A percentile compares a stretch with the other conserved stretches of the same genome.
Conservation (phyloP, 2,888 invertebrate species). For the Muschampia staudingeri region DNA sequence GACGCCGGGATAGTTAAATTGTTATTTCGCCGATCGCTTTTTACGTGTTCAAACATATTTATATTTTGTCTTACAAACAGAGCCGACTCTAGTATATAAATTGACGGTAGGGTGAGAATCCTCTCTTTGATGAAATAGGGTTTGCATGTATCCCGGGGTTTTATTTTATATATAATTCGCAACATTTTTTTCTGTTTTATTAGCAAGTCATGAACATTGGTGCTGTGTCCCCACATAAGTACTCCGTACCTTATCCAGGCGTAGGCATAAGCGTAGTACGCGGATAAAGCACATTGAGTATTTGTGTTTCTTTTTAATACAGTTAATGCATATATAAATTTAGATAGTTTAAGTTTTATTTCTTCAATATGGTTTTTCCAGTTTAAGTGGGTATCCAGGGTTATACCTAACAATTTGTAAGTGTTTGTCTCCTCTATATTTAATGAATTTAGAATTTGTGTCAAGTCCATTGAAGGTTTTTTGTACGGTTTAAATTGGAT, state of each 20-base stretch:
- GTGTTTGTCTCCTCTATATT: slow-evolving; percentile 22
- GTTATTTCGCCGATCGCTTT: neutral
- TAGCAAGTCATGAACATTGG: neutral
- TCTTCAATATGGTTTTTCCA: slow-evolving; percentile 24
- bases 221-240: slow-evolving; percentile 6
- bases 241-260: slow-evolving; percentile 7
- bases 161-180: neutral
- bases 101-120: neutral
- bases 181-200: slow-evolving; percentile 63
- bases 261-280: slow-evolving; percentile 25
- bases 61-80: neutral
- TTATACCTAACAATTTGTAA: slow-evolving; percentile 12
- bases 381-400: slow-evolving; percentile 16
- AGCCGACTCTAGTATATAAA: neutral
- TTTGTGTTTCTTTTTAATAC: neutral
- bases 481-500: slow-evolving; percentile 25
- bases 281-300: neutral
- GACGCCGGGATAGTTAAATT: neutral
- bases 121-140: neutral
- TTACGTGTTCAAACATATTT: neutral
- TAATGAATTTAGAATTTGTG: neutral
- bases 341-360: slow-evolving; percentile 3
- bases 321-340: slow-evolving; percentile 21
- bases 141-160: neutral
- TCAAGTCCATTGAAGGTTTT: slow-evolving; percentile 8